Evolutionary conservation across 2,797 vertebrate genomes (phyloP).

Genomic region (Decapterus maruadsi): DNA sequence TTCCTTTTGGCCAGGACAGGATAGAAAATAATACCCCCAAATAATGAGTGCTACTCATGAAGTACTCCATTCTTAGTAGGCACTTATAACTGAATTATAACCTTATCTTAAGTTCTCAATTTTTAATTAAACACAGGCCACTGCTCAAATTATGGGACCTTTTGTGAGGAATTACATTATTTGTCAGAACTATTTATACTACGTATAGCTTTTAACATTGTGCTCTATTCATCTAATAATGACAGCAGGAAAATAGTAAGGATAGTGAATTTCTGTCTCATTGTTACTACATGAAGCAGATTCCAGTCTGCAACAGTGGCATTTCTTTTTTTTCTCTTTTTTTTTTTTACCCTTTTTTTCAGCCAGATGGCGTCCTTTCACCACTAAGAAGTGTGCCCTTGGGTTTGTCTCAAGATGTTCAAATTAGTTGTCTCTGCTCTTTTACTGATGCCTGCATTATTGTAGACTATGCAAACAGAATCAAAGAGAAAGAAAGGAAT

Average conservation of each 20-base stretch:
- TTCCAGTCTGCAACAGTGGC: background rate
- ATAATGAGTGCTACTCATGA: background rate
- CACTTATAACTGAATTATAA: background rate
- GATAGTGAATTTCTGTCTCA: background rate
- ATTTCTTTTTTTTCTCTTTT: background rate
- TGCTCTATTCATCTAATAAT: too few species aligned
- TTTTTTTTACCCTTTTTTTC: conserved; percentile 23
- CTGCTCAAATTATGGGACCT: background rate
- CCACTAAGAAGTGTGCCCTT: conserved; percentile 67
- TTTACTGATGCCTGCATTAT: conserved; percentile 60
- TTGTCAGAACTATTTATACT: background rate
- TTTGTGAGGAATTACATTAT: background rate
- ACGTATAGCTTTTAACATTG: background rate
- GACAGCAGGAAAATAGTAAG: background rate
- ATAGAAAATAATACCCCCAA: background rate
- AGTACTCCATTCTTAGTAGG: background rate
- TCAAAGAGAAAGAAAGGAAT: conserved; percentile 48
- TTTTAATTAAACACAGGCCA: background rate
- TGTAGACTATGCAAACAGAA: conserved; percentile 60
- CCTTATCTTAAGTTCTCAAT: background rate
- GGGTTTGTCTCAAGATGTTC: conserved; percentile 65
- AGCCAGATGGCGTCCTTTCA: conserved; percentile 82
- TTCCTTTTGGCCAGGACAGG: background rate
- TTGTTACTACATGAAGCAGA: background rate
- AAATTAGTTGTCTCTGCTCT: conserved; percentile 59